These are phyloP conservation scores for Ambastaia sidthimunki DNA, from an alignment of 2,797 vertebrate genomes.

Conservation along the genomic window DNA sequence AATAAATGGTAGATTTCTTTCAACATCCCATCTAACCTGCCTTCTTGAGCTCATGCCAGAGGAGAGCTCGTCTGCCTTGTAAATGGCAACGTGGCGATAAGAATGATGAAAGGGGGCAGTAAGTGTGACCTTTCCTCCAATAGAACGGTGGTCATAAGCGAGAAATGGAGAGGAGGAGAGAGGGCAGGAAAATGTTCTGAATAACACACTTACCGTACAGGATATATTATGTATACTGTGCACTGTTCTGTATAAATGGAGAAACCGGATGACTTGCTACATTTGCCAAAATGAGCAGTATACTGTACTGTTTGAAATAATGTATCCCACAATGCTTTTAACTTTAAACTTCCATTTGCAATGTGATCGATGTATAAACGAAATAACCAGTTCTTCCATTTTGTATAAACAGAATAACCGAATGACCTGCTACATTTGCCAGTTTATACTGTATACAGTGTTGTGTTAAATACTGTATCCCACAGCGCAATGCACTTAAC, in stretches of 20 bases:
- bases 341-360: background rate
- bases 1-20: slow-evolving; percentile 64
- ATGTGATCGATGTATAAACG: background rate
- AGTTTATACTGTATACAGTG: no score
- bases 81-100: slow-evolving; percentile 71
- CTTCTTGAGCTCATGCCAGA: slow-evolving; percentile 67
- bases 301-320: background rate
- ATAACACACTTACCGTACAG: slow-evolving; percentile 1
- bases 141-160: slow-evolving; percentile 54
- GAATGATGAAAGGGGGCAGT: slow-evolving; percentile 73
- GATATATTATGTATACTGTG: slow-evolving; percentile 20
- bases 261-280: background rate
- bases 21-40: slow-evolving; percentile 62
- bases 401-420: background rate
- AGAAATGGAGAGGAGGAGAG: slow-evolving; percentile 39
- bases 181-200: slow-evolving; percentile 36
- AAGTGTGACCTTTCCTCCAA: slow-evolving; percentile 64
- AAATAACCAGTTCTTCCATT: background rate
- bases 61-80: slow-evolving; percentile 68
- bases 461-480: no score
- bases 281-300: background rate
- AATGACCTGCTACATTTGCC: no score
- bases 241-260: slow-evolving; percentile 17
- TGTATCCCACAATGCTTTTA: background rate
- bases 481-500: background rate